Evolutionary conservation across 2,888 invertebrate genomes (phyloP).

Genomic region (Rhorus exstirpatorius): DNA sequence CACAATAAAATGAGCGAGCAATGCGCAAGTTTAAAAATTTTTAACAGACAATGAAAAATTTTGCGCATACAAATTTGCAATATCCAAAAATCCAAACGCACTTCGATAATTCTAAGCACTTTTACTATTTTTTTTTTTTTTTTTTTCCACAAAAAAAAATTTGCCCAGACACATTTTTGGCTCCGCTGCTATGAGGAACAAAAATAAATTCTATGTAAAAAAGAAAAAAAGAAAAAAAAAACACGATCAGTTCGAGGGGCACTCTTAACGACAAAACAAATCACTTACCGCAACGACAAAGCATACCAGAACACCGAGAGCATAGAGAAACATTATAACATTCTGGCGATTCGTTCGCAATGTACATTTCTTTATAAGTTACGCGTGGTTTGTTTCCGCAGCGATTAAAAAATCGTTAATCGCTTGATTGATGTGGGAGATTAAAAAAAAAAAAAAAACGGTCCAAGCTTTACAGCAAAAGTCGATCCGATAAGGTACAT

Average conservation of each 20-base stretch:
- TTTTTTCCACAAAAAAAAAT: too few relatives aligned
- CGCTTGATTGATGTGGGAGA: slow-evolving; percentile 40
- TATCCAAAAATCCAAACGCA: too few relatives aligned
- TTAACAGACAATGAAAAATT: too few relatives aligned
- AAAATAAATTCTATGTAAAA: background rate
- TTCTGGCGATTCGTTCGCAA: slow-evolving; percentile 40
- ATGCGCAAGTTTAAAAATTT: too few relatives aligned
- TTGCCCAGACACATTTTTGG: too few relatives aligned
- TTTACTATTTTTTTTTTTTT: too few relatives aligned
- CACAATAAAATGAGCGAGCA: too few relatives aligned
- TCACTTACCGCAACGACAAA: slow-evolving; percentile 63
- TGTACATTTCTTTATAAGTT: slow-evolving; percentile 60
- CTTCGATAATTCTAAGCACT: too few relatives aligned
- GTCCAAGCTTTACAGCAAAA: slow-evolving; percentile 26
- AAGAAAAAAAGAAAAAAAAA: background rate
- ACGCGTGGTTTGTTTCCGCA: background rate
- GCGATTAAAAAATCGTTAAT: slow-evolving; percentile 51
- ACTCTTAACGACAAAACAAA: background rate
- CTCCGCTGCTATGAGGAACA: background rate
- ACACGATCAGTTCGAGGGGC: background rate
- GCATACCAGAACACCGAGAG: slow-evolving; percentile 49
- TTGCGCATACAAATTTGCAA: too few relatives aligned
- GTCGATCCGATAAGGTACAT: slow-evolving; percentile 39
- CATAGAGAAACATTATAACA: slow-evolving; percentile 61
- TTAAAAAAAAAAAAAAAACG: slow-evolving; percentile 43